Base-by-base conservation (phyloP, 2,113 vertebrate species). In the Ondatra zibethicus region DNA sequence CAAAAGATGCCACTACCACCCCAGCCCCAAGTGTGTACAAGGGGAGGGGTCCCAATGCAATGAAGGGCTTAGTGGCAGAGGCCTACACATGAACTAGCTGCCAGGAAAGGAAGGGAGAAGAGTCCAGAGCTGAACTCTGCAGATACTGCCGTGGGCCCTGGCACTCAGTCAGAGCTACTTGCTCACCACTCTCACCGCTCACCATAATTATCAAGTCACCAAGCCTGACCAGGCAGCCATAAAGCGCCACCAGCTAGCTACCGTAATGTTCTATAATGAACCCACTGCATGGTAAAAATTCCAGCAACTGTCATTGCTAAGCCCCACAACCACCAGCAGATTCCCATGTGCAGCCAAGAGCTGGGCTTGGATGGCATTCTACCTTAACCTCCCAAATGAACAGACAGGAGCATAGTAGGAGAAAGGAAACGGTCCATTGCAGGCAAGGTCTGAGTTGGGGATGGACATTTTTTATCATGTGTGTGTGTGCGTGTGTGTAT, bases 51-150 rank as follows among this genome's bases (percentile, higher is more conserved):
- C 23, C 42, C 68, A 31, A 13, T 1, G 33, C 66, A 33, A 21
- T 50, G 0, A 25, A 55, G 3, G 17, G 27, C 50, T 77, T 33
- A 10, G 82, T 7, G 16, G 58, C 90, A 88, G 39, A 66, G n/a
- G 75, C 75, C 73, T 39, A 25, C 10, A 14, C 7, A 13, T 29
- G 36, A 73, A 50, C 52, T 31, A 66, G 70, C 42, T 31, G 8
- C 9, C 33, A 31, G 39, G 55, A 82, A 10, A 72, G 36, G n/a
- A 23, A 2, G 10, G 21, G 8, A n/a, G 70, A 27, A 39, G n/a
- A 1, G 7, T 12, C 70, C n/a, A 3, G 0, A 29, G n/a, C 1
- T 0, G 13, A 16, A 50, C 45, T 0, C 10, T 2, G 21, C 16
- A 42, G 12, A 0, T 3, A 27, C 3, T 47, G 58, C 70, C n/a